Base-by-base conservation (phyloP, 2,888 invertebrate species). In the Amiota mariae region DNA sequence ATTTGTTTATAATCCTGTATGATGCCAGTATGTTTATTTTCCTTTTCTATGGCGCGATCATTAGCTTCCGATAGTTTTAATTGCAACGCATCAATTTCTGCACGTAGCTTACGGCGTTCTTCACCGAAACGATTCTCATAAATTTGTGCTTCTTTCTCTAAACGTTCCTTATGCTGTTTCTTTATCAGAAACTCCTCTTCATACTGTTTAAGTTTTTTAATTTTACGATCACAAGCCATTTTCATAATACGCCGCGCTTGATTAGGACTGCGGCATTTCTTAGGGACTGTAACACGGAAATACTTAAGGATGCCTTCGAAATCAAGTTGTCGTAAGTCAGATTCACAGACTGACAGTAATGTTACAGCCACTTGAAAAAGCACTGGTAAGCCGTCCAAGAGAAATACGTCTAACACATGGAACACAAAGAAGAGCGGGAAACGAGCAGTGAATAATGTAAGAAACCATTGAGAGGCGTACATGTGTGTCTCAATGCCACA, bases 401-500 rank as follows among this genome's bases (percentile, higher is more conserved):
- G 92, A 90, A 98, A 99, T 68, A 99, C 94, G 89, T 99, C 99
- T 76, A 99, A 92, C 72, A 99, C 98, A 89, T 97, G 97, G 91
- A 98, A 99, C 49, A 99, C 94, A 91, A 99, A 94, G 86, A 95
- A 97, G 56, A 99, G 92, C 0, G 99, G 99, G 91, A 99, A 99
- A 87, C 99, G 95, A 49, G 99, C 99, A 1, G 99, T 99, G 91
- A 98, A 99, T n/a, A 99, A 92, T 0, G 99, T 99, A 72, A 99
- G 93, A 92, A 99, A 99, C 99, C 99, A 99, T 91, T 99, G 99
- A 8, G 97, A 98, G 24, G 99, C 99, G 89, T 97, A 99, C 98
- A 98, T 99, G 91, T 99, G 99, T 47, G 97, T 95, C 90, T 99
- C 99, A 68, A 99, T 94, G 70, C 94, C 94, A 75, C 92, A 94